Base-by-base conservation (phyloP, 2,888 invertebrate genomes). In the Polydrusus cervinus region DNA sequence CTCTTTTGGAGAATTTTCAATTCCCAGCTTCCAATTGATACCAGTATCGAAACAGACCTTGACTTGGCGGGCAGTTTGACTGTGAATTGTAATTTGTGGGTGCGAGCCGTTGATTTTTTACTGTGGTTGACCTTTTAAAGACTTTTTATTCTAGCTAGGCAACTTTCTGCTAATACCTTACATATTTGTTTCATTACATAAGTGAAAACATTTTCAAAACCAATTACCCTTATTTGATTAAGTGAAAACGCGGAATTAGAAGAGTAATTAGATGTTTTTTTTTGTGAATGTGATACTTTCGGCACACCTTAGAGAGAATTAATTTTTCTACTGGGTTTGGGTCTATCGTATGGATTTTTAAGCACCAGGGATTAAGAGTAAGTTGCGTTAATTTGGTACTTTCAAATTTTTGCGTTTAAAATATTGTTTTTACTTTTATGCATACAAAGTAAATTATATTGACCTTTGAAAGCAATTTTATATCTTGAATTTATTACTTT, bases 11-110 rank as follows among this genome's bases (percentile, higher is more conserved):
- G 69, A 74, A 71, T 70, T 70, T 74, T 75, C 66, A 61, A 64
- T 75, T 64, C 68, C 25, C 75, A 72, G 75, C 71, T 60, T 75
- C 75, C 71, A 64, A 68, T 72, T 72, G 51, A 71, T 66, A 69
- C 57, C 65, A 75, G 75, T 75, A 75, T 62, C 72, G 68, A 61
- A 55, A 47, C 62, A 43, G 66, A 71, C 71, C 71, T 75, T 68
- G 75, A 68, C 40, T 75, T 60, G 67, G 64, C 55, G 55, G 64
- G 69, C 47, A 47, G 45, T 53, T 51, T 64, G 40, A 73, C 49
- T 47, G 47, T 65, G 20, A 40, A 30, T 47, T 64, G n/a, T 38
- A 20, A 30, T 20, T 66, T 47, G 67, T 68, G 53, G 67, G 73
- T 40, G 73, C 68, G 74, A 43, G 61, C 72, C 34, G 30, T 34